A percentile compares a stretch with the other conserved stretches of the same genome.
Conservation (phyloP, 2,888 invertebrate genomes). For the Orthonevra nobilis region DNA sequence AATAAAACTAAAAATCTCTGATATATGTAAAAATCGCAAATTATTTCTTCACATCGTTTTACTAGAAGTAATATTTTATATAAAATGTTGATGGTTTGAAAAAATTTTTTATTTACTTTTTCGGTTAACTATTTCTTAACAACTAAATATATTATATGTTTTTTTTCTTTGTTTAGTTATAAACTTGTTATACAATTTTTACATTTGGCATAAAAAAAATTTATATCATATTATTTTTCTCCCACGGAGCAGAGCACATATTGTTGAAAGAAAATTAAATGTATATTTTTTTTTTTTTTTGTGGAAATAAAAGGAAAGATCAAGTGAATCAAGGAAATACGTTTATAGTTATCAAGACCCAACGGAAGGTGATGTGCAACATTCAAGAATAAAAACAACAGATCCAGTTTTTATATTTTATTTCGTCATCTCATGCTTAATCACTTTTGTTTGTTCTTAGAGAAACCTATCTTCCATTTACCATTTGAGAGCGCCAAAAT, state of each 20-base stretch:
- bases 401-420: constrained; percentile 69
- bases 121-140: constrained; percentile 61
- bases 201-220: constrained; percentile 53
- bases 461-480: constrained; percentile 57
- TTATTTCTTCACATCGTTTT: constrained; percentile 31
- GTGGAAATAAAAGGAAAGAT: constrained; percentile 25
- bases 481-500: constrained; percentile 24
- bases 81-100: constrained; percentile 64
- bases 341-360: no score
- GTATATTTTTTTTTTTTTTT: constrained; percentile 14
- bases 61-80: constrained; percentile 49
- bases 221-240: constrained; percentile 25
- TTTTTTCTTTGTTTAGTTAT: constrained; percentile 42
- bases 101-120: constrained; percentile 66
- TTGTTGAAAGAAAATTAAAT: constrained; percentile 35
- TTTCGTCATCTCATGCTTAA: constrained; percentile 64
- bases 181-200: constrained; percentile 52
- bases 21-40: constrained; percentile 63
- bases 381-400: constrained; percentile 70
- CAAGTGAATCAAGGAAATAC: constrained; percentile 9
- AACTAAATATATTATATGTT: constrained; percentile 52
- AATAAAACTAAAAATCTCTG: constrained; percentile 55
- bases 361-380: constrained; percentile 41
- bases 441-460: constrained; percentile 51
- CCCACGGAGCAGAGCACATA: constrained; percentile 73